Base-by-base conservation (phyloP, 2,113 vertebrate species). In the Proteles cristata region DNA sequence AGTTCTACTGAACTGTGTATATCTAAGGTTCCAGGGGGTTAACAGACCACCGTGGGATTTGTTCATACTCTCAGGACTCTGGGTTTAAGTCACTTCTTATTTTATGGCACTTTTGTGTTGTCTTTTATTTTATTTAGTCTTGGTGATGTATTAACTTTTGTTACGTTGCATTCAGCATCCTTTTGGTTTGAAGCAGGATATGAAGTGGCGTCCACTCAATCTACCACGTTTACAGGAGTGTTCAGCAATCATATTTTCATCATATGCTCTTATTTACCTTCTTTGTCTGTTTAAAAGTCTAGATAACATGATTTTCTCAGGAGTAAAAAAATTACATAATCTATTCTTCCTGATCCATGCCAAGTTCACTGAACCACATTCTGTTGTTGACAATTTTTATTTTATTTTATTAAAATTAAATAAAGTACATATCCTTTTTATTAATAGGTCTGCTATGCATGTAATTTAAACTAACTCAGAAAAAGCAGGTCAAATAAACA, bases 401-500 rank as follows among this genome's bases (percentile, higher is more conserved):
- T 83, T 79, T 48, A 82, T 80, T 92, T 92, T 71, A 53, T 79
- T 89, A 35, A 92, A 96, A 65, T 90, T 73, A 69, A 80, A 93
- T 45, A 28, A 45, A 14, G 80, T 31, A 35, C 28, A 16, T 26
- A 2, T 26, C 10, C 35, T 80, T 92, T 66, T 86, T 92, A 28
- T 80, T 90, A 25, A 39, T 66, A 88, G 19, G 0, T 55, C 39
- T 19, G 12, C 4, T 90, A 16, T 48, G 4, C 26, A 50, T 31
- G 9, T 69, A 25, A 39, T 55, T 93, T 80, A 82, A 94, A 10
- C 19, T 55, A 94, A 21, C n/a, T 95, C 26, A 77, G 26, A 83
- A 94, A 63, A 39, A 11, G 19, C 23, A 83, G 1, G 7, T 45
- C 53, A 79, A 83, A 53, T 43, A 69, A 31, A 25, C 43, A 39